Percentiles rank a stretch among this genome's conserved stretches.
These are phyloP conservation scores for Lasioglossum villosulum DNA, from an alignment of 2,888 invertebrate genomes.

Conservation along the genomic window DNA sequence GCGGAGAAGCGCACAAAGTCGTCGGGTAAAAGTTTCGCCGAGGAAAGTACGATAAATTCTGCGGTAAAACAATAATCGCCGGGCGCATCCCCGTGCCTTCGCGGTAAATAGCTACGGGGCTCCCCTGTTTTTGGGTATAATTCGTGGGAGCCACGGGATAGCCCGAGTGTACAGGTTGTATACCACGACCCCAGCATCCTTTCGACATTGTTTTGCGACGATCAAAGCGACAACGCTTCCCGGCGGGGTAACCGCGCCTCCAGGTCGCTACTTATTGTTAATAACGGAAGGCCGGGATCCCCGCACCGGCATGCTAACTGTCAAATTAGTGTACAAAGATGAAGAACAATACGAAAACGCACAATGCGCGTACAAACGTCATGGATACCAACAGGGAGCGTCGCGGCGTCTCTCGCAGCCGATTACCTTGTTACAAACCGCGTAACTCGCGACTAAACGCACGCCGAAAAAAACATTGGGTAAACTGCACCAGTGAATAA, in stretches of 20 bases:
- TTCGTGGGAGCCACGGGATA: slow-evolving; percentile 30
- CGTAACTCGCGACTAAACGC: too few relatives aligned
- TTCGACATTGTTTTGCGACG: slow-evolving; percentile 45
- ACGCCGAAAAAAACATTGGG: too few relatives aligned
- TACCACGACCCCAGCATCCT: slow-evolving; percentile 36
- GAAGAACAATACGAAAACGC: slow-evolving; percentile 55
- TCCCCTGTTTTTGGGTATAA: slow-evolving; percentile 38
- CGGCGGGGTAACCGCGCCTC: slow-evolving; percentile 28
- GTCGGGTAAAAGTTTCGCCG: slow-evolving; percentile 21
- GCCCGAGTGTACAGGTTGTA: slow-evolving; percentile 38
- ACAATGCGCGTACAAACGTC: slow-evolving; percentile 33
- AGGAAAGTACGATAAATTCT: slow-evolving; percentile 42
- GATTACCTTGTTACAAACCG: too few relatives aligned
- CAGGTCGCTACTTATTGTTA: slow-evolving; percentile 56
- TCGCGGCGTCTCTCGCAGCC: neutral
- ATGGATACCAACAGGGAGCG: slow-evolving; percentile 17
- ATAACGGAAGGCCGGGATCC: slow-evolving; percentile 47
- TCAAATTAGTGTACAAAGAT: slow-evolving; percentile 54
- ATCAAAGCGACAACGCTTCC: slow-evolving; percentile 56
- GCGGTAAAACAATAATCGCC: slow-evolving; percentile 42
- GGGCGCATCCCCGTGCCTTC: neutral
- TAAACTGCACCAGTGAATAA: too few relatives aligned
- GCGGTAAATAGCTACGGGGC: neutral
- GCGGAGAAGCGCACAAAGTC: slow-evolving; percentile 25
- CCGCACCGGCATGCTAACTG: slow-evolving; percentile 36